Percentiles rank a stretch among this genome's conserved stretches.
These are phyloP conservation scores for Corythornis leucogaster DNA, from an alignment of 2,797 vertebrate genomes.

Conservation along the genomic window DNA sequence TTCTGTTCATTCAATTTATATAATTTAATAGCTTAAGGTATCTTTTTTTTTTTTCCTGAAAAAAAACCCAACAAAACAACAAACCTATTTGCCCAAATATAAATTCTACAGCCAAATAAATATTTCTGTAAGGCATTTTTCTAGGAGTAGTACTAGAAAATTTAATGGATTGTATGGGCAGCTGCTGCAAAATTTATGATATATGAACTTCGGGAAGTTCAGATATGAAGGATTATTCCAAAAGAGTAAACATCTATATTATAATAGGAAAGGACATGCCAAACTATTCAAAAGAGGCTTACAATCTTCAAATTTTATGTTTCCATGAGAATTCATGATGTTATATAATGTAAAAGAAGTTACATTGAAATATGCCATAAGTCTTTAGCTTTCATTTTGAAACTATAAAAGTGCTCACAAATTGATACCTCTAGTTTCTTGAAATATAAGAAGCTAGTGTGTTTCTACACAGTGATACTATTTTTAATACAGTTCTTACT, in stretches of 20 bases:
- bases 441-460: not conserved
- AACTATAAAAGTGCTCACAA: not conserved
- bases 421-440: not conserved
- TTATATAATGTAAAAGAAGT: not conserved
- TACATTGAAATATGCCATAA: not conserved
- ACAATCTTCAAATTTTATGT: not conserved
- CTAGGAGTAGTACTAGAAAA: not conserved
- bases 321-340: not conserved
- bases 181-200: constrained; percentile 36
- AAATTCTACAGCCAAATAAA: constrained; percentile 8
- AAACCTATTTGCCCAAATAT: not conserved
- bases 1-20: not conserved
- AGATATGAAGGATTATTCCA: not conserved
- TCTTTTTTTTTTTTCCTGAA: not conserved
- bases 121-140: constrained; percentile 10
- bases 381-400: not conserved
- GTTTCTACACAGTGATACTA: not conserved
- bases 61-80: not conserved
- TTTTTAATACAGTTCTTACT: not conserved
- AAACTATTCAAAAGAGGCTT: not conserved
- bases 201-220: not conserved
- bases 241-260: not conserved
- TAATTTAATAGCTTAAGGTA: not conserved
- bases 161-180: constrained; percentile 23
- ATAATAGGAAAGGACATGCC: not conserved